Conservation (phyloP, 2,113 vertebrate genomes). For the Oriolus oriolus region DNA sequence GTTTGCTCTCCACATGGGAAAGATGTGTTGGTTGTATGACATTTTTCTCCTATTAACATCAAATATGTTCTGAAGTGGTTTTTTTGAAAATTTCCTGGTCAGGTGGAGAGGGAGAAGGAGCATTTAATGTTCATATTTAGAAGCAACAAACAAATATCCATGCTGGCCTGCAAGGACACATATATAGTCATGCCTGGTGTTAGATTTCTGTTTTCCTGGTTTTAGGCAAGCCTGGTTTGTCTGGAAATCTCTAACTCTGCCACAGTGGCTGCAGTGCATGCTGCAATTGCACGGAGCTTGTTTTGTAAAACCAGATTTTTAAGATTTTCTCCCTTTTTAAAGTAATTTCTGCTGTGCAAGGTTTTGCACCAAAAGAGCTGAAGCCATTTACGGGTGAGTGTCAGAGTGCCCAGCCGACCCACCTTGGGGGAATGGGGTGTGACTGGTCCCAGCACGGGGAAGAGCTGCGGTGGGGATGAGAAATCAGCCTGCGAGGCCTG, state of each 20-base stretch:
- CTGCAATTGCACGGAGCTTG: neutral
- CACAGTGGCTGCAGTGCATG: neutral
- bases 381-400: neutral
- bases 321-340: neutral
- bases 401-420: neutral
- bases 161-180: neutral
- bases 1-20: neutral
- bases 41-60: neutral
- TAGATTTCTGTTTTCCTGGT: neutral
- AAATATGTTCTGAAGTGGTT: constrained; percentile 2
- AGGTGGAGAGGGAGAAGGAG: neutral
- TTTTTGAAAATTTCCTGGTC: neutral
- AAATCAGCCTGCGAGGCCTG: neutral
- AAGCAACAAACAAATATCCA: neutral
- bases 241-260: neutral
- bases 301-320: neutral
- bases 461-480: accelerated
- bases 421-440: neutral
- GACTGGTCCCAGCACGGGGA: neutral
- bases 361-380: neutral
- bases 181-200: neutral
- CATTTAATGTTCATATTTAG: neutral
- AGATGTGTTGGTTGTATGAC: constrained; percentile 2
- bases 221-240: neutral
- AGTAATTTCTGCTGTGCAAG: neutral